Evolutionary conservation across 1,140 invertebrate genomes (phyloP).

Genomic region (Hycleus phaleratus): DNA sequence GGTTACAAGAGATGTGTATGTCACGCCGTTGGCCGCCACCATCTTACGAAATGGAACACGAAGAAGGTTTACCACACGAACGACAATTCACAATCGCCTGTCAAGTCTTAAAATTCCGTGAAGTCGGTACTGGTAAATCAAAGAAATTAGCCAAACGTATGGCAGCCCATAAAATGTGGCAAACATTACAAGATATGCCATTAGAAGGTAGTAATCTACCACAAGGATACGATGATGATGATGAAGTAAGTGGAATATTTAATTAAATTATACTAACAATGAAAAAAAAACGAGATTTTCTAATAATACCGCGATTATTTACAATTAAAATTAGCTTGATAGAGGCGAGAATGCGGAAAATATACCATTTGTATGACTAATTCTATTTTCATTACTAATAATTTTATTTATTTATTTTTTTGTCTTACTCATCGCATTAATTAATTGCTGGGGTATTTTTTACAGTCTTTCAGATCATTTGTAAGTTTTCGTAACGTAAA

Average conservation of each 20-base stretch:
- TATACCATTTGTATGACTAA: too few relatives aligned
- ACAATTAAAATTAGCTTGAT: too few relatives aligned
- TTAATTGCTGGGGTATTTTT: slow-evolving; percentile 29
- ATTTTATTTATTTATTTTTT: too few relatives aligned
- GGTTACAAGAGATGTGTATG: slow-evolving; percentile 94
- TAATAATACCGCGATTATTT: too few relatives aligned
- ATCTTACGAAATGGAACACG: slow-evolving; percentile 82
- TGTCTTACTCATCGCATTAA: too few relatives aligned
- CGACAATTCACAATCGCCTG: slow-evolving; percentile 89
- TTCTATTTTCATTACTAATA: too few relatives aligned
- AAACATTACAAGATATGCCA: slow-evolving; percentile 67
- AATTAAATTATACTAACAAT: too few relatives aligned
- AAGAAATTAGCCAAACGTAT: slow-evolving; percentile 93
- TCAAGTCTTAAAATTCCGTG: slow-evolving; percentile 61
- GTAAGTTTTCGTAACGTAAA: background rate
- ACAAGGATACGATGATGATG: slow-evolving; percentile 43
- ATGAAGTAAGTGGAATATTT: slow-evolving; percentile 45
- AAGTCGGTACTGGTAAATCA: slow-evolving; percentile 82
- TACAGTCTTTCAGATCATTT: slow-evolving; percentile 29
- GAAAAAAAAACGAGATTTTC: too few relatives aligned
- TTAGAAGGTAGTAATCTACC: slow-evolving; percentile 54
- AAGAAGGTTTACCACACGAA: slow-evolving; percentile 87
- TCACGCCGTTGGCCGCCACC: slow-evolving; percentile 89
- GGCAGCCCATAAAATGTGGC: slow-evolving; percentile 90
- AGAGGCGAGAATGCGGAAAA: too few relatives aligned